phyloP scores from a whole-genome alignment of 2,113 vertebrate species.

The Xerus inauris region DNA sequence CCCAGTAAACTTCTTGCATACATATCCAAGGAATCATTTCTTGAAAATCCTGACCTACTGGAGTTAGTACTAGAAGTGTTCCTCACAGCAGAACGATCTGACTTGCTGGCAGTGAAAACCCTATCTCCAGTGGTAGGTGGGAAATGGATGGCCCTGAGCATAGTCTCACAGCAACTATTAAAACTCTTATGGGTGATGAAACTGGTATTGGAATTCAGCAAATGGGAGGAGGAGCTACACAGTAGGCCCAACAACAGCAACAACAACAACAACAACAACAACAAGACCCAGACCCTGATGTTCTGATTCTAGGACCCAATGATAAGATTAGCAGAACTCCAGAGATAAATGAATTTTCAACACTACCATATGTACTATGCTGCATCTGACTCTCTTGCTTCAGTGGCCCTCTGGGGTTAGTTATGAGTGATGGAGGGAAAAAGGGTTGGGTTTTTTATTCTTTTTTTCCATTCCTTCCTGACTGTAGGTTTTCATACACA shows the following conservation, averaged over 20 bases:
- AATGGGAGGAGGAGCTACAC: not conserved
- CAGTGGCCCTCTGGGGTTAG: not conserved
- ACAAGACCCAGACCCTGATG: not conserved
- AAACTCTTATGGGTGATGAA: not conserved
- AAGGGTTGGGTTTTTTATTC: not conserved
- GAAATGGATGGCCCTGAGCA: too few species aligned
- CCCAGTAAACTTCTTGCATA: not conserved
- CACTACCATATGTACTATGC: not conserved
- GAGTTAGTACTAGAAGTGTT: not conserved
- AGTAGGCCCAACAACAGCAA: not conserved
- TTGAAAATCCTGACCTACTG: not conserved
- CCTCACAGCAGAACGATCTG: not conserved
- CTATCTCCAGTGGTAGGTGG: not conserved
- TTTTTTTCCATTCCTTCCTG: not conserved
- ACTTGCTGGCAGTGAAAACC: not conserved
- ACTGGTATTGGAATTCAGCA: not conserved
- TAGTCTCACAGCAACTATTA: not conserved
- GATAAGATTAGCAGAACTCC: not conserved
- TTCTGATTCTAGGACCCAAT: not conserved
- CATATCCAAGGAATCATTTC: not conserved
- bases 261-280: not conserved
- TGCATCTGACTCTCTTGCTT: not conserved
- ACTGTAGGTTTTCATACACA: not conserved
- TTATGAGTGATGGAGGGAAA: not conserved
- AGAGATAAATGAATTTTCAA: not conserved